Base-by-base conservation (phyloP, 1,140 invertebrate genomes). In the Trigoniulus corallinus region DNA sequence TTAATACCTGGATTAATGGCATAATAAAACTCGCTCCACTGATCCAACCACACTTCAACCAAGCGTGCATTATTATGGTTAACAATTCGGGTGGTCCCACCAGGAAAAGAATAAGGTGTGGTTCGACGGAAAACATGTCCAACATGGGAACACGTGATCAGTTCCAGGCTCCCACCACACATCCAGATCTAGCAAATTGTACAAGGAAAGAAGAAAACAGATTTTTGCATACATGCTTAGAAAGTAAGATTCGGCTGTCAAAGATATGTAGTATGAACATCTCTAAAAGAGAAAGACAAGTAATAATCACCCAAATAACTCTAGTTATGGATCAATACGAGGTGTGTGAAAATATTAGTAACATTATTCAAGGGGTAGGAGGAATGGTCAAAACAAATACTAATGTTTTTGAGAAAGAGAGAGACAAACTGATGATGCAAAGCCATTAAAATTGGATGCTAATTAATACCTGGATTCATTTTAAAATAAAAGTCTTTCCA, bases 41-140 rank as follows among this genome's bases (percentile, higher is more conserved):
- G 84, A 73, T 96, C 92, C 71, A 96, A 80, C 92, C 92, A 96
- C 59, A 96, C 92, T 72, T 92, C 88, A 54, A 88, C 91, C 61
- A 95, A 78, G 59, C 92, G 78, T 58, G 88, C 89, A 77, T 93
- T 92, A 77, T 96, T 96, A 75, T 94, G 89, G 78, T 98, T 93
- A 69, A 98, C 88, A 69, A 98, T 91, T 66, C 87, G 84, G 65
- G 88, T 87, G 58, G 91, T 96, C 59, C 95, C 95, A 60, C 94
- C 94, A 52, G 95, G 95, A 74, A 98, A 98, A 58, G 89, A 91
- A 70, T 99, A 98, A 40, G 95, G 95, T 59, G 91, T 97, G 59
- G 93, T 92, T 75, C 98, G 98, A 64, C 94, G 80, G 76, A 98
- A 98, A 58, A 98, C 91, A 74, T 95, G 91, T 58, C 88, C 86